Percentiles rank a stretch among this genome's conserved stretches.
phyloP scores from a whole-genome alignment of 2,797 vertebrate species.

The Ctenopoma kingsleyae region DNA sequence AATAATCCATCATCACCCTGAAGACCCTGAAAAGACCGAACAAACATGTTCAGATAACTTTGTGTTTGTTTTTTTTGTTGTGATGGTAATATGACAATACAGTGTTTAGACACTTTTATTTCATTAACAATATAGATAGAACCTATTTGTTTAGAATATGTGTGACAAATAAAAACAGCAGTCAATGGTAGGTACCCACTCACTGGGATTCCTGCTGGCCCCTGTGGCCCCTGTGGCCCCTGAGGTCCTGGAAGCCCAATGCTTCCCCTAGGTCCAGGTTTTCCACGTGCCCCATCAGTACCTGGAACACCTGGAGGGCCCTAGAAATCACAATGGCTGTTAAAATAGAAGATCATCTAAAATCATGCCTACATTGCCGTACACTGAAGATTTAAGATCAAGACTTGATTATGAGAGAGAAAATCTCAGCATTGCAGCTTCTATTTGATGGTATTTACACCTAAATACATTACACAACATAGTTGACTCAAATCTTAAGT shows the following conservation, averaged over 20 bases:
- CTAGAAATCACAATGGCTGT: constrained; percentile 66
- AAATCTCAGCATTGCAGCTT: no score
- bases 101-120: background rate
- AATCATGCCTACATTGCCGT: background rate
- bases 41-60: constrained; percentile 15
- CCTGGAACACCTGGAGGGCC: constrained; percentile 84
- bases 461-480: no score
- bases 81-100: background rate
- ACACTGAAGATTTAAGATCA: background rate
- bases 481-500: no score
- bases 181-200: constrained; percentile 74
- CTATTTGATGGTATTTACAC: no score
- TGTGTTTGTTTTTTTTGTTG: background rate
- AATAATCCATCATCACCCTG: constrained; percentile 78
- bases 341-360: background rate
- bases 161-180: constrained; percentile 26
- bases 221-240: constrained; percentile 81
- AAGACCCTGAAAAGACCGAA: constrained; percentile 69
- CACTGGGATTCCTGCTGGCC: constrained; percentile 87
- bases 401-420: no score
- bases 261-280: constrained; percentile 84
- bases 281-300: constrained; percentile 79
- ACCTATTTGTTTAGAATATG: background rate
- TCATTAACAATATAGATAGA: background rate
- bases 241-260: constrained; percentile 78